These are phyloP conservation scores for Lethenteron reissneri DNA, from an alignment of 2,113 vertebrate genomes.

Conservation along the genomic window DNA sequence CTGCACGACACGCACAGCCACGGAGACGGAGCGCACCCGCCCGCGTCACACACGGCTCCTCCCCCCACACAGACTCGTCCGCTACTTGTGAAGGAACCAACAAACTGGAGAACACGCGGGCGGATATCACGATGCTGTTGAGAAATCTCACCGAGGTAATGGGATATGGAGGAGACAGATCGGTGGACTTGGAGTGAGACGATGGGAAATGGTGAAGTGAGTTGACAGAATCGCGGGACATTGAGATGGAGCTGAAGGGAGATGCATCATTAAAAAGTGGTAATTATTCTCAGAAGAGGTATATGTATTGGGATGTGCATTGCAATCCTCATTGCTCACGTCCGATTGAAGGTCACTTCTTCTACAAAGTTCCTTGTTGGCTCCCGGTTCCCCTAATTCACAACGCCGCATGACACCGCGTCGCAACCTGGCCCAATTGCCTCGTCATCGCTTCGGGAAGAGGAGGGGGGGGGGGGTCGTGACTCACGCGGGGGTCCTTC, in stretches of 20 bases:
- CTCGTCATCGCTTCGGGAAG: not conserved
- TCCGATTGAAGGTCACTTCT: not conserved
- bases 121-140: not conserved
- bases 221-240: no score
- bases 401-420: not conserved
- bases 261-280: no score
- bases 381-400: not conserved
- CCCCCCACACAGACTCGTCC: not conserved
- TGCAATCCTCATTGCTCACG: not conserved
- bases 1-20: constrained; percentile 13
- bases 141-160: not conserved
- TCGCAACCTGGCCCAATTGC: not conserved
- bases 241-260: no score
- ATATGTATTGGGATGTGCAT: not conserved
- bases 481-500: constrained; percentile 31
- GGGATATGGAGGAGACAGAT: not conserved
- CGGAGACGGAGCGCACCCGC: not conserved
- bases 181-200: not conserved
- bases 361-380: not conserved
- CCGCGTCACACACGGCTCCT: no score
- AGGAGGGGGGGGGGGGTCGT: not conserved
- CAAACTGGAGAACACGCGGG: not conserved
- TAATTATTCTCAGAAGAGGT: no score
- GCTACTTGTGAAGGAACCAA: not conserved
- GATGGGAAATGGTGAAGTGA: no score